Evolutionary conservation across 2,888 invertebrate genomes (phyloP), one percentile per base, ranked within the genome.

Genomic region (Epistrophe eligans): DNA sequence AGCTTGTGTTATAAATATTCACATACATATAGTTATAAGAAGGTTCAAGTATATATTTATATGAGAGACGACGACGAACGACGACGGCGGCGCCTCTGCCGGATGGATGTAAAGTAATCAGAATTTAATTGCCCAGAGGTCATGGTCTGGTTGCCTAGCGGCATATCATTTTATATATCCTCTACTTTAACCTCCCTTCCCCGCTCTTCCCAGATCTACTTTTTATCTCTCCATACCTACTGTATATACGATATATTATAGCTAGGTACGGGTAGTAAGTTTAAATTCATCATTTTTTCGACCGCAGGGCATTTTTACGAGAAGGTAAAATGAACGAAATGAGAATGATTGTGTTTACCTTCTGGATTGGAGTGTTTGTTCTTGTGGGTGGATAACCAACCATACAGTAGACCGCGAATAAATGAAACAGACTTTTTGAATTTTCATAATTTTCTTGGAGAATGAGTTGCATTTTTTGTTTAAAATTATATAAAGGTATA

Each of bases 211-310:
- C 15, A 73, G 38, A 32, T 48, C n/a, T 28, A 19, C 38, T 55
- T 66, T 79, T 85, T 85, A 82, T 82, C 71, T 43, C 8, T 8
- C 15, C 15, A 7, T 52, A 15, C 3, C n/a, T n/a, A n/a, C 0
- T 2, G 24, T 19, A 10, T 19, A 52, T 7, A 11, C 4, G 8
- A 7, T 24, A 24, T n/a, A n/a, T n/a, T n/a, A n/a, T 13, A 32
- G 4, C 4, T 35, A 7, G 35, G 35, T 9, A 28, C 24, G 28
- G 52, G 13, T 15, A 83, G 83, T 62, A 79, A 87, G 87, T 87
- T 87, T 87, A 87, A 87, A 87, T 87, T 83, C 87, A 87, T 87
- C 87, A 87, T 83, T 83, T 83, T 87, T 73, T 52, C 24, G n/a
- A 55, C 79, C 79, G 7, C 19, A 55, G 87, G 71, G 28, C 64